These are phyloP conservation scores for Orthonychiurus folsomi DNA, from an alignment of 2,888 invertebrate genomes.

Conservation along the genomic window DNA sequence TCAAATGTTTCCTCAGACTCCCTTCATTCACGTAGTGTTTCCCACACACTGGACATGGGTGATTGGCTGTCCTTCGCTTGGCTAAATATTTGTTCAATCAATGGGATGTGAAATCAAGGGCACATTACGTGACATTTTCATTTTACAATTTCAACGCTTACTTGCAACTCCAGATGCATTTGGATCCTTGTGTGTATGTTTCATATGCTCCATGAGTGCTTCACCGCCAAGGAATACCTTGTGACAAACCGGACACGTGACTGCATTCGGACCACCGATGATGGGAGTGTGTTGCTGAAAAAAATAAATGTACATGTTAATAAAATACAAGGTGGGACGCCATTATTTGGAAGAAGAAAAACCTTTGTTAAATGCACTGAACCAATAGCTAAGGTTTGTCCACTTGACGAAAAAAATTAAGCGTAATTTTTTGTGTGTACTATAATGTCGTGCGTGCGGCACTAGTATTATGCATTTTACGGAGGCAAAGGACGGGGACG, in stretches of 20 bases:
- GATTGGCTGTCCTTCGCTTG: conserved; percentile 87
- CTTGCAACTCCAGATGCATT: conserved; percentile 79
- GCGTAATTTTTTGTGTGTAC: too few relatives aligned
- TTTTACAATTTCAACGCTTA: too few relatives aligned
- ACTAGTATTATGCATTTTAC: too few relatives aligned
- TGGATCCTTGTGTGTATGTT: conserved; percentile 87
- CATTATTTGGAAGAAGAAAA: too few relatives aligned
- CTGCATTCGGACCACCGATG: conserved; percentile 83
- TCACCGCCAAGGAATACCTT: conserved; percentile 88
- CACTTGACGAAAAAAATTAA: too few relatives aligned
- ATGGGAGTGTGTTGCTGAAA: conserved; percentile 86
- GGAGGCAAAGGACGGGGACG: too few relatives aligned
- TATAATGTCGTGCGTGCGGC: too few relatives aligned
- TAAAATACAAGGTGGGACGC: too few relatives aligned
- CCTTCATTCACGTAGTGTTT: conserved; percentile 94
- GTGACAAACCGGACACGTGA: conserved; percentile 87
- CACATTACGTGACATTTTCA: background rate
- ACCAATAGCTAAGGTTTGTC: too few relatives aligned
- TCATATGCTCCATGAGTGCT: conserved; percentile 92
- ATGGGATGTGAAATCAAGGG: background rate
- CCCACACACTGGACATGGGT: conserved; percentile 89
- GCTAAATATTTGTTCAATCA: conserved; percentile 86
- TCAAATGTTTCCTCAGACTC: conserved; percentile 81
- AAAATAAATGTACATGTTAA: too few relatives aligned
- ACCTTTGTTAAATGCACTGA: too few relatives aligned